Base-by-base conservation (phyloP, 2,113 vertebrate species). In the Pachyramphus minor region DNA sequence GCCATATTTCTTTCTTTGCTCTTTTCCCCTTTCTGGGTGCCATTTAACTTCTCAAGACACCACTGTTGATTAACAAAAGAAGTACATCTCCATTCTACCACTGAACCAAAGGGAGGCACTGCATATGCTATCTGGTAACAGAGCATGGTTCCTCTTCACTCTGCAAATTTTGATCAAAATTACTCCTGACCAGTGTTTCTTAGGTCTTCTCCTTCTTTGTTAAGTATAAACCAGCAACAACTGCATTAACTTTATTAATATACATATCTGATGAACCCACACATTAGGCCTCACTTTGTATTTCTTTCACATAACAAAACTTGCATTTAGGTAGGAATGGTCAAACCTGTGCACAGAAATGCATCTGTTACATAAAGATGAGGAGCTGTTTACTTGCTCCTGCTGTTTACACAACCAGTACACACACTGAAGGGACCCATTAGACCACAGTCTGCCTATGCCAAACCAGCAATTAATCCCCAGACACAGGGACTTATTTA, bases 401-500 rank as follows among this genome's bases (percentile, higher is more conserved):
- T 77, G 64, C 30, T 89, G 77, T 84, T 91, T 79, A 82, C 33
- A 66, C n/a, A 78, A 42, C 44, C 62, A 58, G 41, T 18, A 67
- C 55, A 75, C 63, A 59, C 1, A 4, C 41, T 59, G 45, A 64
- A 82, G 52, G 44, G 45, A 22, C 53, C 73, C 77, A 42, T n/a
- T n/a, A 52, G 77, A 86, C 28, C 56, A 64, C 13, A 33, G 37
- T 39, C n/a, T 5, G 10, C 55, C n/a, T 42, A 23, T 52, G 69
- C 23, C 64, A 93, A 93, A 76, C 14, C 33, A 91, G 28, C 17
- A 72, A 44, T 52, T 52, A 63, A 75, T 50, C 12, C 18, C 39
- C 67, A 91, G 62, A 72, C 62, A 80, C 63, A 83, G 45, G 60
- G 89, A 63, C 25, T 77, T 88, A 42, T 90, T 64, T 93, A 56